phyloP scores from a whole-genome alignment of 2,888 invertebrate genomes.

The Amblyjoppa proteus region DNA sequence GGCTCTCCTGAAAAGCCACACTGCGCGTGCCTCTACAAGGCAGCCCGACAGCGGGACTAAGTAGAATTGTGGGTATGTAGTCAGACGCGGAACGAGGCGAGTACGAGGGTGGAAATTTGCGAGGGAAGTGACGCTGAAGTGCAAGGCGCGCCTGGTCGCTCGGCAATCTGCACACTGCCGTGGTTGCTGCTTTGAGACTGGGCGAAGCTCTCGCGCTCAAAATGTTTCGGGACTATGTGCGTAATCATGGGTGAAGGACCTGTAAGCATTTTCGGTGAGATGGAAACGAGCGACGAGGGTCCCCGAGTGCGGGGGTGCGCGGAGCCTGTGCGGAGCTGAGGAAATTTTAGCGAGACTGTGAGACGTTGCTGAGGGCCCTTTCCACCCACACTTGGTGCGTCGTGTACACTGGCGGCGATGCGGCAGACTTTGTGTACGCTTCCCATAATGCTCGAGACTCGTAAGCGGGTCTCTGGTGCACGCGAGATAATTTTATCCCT shows the following conservation, averaged over 20 bases:
- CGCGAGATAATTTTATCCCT: slow-evolving; percentile 75
- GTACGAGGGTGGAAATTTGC: slow-evolving; percentile 51
- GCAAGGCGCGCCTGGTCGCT: slow-evolving; percentile 54
- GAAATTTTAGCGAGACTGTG: slow-evolving; percentile 51
- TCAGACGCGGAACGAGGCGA: slow-evolving; percentile 61
- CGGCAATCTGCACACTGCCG: slow-evolving; percentile 57
- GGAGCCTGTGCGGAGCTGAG: slow-evolving; percentile 6
- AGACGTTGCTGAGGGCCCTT: slow-evolving; percentile 36
- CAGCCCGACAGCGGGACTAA: slow-evolving; percentile 52
- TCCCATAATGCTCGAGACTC: slow-evolving; percentile 62
- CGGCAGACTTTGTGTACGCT: slow-evolving; percentile 62
- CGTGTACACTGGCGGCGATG: slow-evolving; percentile 47
- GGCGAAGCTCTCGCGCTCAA: slow-evolving; percentile 49
- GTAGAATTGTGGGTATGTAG: slow-evolving; percentile 64
- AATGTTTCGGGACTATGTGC: slow-evolving; percentile 70
- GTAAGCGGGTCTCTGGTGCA: slow-evolving; percentile 65
- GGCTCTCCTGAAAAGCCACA: not conserved
- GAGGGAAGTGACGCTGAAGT: slow-evolving; percentile 58
- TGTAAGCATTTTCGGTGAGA: slow-evolving; percentile 57
- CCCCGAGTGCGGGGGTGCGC: not conserved
- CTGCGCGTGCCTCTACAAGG: slow-evolving; percentile 1
- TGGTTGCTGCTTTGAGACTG: slow-evolving; percentile 53
- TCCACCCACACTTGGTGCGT: not conserved
- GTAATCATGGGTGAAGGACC: slow-evolving; percentile 74
- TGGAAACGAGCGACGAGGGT: slow-evolving; percentile 36